These are phyloP conservation scores for Phocoena sinus DNA, from an alignment of 2,113 vertebrate genomes.

Conservation along the genomic window DNA sequence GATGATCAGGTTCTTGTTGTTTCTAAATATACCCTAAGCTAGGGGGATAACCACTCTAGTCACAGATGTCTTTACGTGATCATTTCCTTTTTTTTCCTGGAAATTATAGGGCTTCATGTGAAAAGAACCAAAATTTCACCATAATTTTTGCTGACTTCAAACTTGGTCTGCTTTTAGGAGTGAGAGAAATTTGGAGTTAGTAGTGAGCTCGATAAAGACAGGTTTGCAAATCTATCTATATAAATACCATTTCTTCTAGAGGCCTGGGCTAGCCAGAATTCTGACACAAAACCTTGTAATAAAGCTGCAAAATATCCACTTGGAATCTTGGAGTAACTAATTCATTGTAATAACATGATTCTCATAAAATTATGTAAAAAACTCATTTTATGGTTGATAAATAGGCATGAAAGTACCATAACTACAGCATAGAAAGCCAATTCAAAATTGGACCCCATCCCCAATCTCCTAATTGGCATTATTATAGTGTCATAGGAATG, in stretches of 20 bases:
- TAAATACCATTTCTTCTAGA: background rate
- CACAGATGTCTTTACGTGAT: background rate
- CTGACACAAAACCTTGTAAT: conserved; percentile 36
- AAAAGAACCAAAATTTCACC: background rate
- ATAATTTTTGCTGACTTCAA: background rate
- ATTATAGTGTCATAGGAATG: conserved; percentile 37
- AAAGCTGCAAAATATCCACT: conserved; percentile 26
- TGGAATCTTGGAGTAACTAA: conserved; percentile 49
- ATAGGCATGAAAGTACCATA: conserved; percentile 28
- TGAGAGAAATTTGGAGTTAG: background rate
- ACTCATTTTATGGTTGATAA: conserved; percentile 58
- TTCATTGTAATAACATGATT: conserved; percentile 60
- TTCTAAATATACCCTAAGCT: background rate
- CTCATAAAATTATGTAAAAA: conserved; percentile 68
- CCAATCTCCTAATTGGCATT: conserved; percentile 15
- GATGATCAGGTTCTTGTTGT: background rate
- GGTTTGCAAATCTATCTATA: background rate
- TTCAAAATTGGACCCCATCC: background rate
- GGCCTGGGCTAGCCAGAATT: background rate
- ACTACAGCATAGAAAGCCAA: background rate
- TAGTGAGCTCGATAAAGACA: background rate
- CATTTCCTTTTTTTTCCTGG: background rate
- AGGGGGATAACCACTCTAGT: too few species aligned
- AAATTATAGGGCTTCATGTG: background rate
- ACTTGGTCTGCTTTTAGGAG: background rate